These are phyloP conservation scores for Epizoanthus ramosus DNA, from an alignment of 92 coral and sea anemone genomes.

Conservation along the genomic window DNA sequence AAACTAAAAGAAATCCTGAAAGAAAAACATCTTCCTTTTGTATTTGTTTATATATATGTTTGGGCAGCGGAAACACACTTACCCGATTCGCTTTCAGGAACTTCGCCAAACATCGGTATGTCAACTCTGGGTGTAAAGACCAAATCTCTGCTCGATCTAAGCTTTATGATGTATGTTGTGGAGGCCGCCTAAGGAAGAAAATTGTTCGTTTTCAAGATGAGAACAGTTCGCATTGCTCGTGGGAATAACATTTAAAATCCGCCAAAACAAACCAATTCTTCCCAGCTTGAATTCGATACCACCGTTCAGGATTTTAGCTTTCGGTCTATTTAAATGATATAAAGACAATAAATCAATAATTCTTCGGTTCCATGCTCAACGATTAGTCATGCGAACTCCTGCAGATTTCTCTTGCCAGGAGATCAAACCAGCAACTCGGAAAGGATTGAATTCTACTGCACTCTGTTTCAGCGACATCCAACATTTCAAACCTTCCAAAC, in stretches of 20 bases:
- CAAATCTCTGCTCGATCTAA: slow-evolving; percentile 61
- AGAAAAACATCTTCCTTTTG: neutral
- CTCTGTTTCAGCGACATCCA: neutral
- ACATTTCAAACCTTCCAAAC: neutral
- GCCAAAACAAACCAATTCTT: neutral
- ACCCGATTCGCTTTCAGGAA: slow-evolving; percentile 59
- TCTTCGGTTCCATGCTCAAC: neutral
- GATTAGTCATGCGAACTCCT: slow-evolving; percentile 23
- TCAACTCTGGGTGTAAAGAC: slow-evolving; percentile 53
- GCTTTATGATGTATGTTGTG: slow-evolving; percentile 51
- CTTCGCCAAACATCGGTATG: slow-evolving; percentile 42
- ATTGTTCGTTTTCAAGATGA: slow-evolving; percentile 29
- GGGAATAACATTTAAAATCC: neutral
- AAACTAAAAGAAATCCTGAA: neutral
- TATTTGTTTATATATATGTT: neutral
- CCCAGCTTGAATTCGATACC: neutral
- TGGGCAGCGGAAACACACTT: slow-evolving; percentile 8
- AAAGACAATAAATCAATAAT: neutral
- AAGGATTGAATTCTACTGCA: slow-evolving; percentile 7
- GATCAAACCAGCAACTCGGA: neutral
- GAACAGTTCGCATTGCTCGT: neutral
- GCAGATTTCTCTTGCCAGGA: neutral
- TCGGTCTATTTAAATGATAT: neutral
- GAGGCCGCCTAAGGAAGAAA: slow-evolving; percentile 38
- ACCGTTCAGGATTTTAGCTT: neutral